Evolutionary conservation across 92 coral and sea anemone genomes (phyloP).

Genomic region (Desmophyllum pertusum): DNA sequence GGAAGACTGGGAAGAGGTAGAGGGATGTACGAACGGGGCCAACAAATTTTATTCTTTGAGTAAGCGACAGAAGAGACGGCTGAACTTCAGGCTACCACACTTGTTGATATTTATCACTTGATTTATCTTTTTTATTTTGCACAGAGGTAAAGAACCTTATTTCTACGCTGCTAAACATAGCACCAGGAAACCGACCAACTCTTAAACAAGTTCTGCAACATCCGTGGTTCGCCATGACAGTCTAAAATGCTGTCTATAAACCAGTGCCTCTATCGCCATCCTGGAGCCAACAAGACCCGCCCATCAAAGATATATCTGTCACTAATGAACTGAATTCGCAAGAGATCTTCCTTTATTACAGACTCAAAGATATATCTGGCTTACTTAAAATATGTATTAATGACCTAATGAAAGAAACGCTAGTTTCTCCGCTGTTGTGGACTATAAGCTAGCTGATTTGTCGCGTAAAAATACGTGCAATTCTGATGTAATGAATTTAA

Average conservation of each 20-base stretch:
- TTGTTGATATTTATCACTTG: not conserved
- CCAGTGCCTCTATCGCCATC: not conserved
- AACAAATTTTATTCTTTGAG: too few relatives aligned
- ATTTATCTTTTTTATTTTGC: not conserved
- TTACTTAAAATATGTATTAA: not conserved
- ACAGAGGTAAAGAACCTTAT: constrained; percentile 21
- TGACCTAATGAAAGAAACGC: too few relatives aligned
- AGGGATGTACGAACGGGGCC: too few relatives aligned
- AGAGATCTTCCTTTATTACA: not conserved
- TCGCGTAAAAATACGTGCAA: not conserved
- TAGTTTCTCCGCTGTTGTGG: too few relatives aligned
- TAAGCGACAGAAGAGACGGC: not conserved
- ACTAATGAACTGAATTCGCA: not conserved
- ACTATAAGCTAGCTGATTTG: not conserved
- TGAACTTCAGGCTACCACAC: not conserved
- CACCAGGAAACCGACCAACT: constrained; percentile 20
- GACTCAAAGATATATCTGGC: not conserved
- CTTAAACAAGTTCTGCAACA: constrained; percentile 12
- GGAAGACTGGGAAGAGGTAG: too few relatives aligned
- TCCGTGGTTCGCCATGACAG: constrained; percentile 16
- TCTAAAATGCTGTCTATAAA: not conserved
- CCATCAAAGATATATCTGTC: not conserved
- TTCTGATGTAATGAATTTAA: not conserved
- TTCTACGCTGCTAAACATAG: not conserved
- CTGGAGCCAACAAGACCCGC: not conserved